Percentiles rank a stretch among this genome's conserved stretches.
phyloP scores from a whole-genome alignment of 2,888 invertebrate genomes.

The Lasioglossum vierecki region DNA sequence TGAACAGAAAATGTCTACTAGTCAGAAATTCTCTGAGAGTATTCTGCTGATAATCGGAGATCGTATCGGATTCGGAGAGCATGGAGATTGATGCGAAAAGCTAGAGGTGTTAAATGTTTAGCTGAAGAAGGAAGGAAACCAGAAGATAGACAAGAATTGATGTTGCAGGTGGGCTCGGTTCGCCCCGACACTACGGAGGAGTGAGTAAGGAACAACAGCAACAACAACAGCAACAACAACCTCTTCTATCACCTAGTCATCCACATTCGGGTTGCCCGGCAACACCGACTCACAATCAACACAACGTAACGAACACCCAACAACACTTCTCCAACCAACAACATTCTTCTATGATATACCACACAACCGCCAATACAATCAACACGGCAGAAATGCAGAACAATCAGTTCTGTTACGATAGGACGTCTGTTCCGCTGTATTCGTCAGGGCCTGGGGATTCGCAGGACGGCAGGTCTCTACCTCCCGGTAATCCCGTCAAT shows the following conservation, averaged over 20 bases:
- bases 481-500: constrained; percentile 83
- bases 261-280: constrained; percentile 84
- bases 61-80: constrained; percentile 11
- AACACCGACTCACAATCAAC: constrained; percentile 84
- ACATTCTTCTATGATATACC: constrained; percentile 83
- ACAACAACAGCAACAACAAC: constrained; percentile 73
- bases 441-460: constrained; percentile 80
- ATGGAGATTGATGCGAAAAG: constrained; percentile 26
- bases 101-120: constrained; percentile 45
- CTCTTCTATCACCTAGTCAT: constrained; percentile 86
- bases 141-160: constrained; percentile 70
- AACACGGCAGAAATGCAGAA: constrained; percentile 85
- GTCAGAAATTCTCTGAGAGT: background rate
- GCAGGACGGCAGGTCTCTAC: constrained; percentile 81
- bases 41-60: background rate
- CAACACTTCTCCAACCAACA: constrained; percentile 81
- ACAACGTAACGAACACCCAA: constrained; percentile 85
- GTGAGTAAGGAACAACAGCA: constrained; percentile 81
- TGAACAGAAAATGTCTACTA: no score
- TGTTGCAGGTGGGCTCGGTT: constrained; percentile 87
- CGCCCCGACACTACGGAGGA: constrained; percentile 86
- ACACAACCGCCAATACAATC: constrained; percentile 83
- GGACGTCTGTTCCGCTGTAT: constrained; percentile 84
- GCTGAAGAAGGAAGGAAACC: constrained; percentile 33
- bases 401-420: constrained; percentile 87